Conservation (phyloP, 2,113 vertebrate genomes). For the Thalassarche chlororhynchos region DNA sequence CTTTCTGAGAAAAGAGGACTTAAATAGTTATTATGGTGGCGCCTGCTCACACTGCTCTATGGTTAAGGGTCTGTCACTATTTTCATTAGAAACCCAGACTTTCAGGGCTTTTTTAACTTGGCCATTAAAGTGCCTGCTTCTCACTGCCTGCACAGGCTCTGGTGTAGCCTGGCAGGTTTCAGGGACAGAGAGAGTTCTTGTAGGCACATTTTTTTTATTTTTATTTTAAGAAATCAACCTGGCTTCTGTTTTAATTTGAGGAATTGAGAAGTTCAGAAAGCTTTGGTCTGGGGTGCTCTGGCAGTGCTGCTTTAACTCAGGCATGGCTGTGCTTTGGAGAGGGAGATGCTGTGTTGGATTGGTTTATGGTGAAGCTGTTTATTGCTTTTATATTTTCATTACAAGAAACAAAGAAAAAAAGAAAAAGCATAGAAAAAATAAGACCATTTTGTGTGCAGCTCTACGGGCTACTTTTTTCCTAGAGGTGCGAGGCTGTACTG, state of each 20-base stretch:
- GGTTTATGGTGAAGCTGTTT: neutral
- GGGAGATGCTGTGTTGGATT: neutral
- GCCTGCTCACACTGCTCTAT: neutral
- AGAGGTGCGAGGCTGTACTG: neutral
- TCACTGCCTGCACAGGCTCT: neutral
- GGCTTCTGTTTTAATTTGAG: neutral
- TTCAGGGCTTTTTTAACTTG: conserved; percentile 11
- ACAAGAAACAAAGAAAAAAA: neutral
- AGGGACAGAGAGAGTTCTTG: neutral
- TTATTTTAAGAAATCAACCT: neutral
- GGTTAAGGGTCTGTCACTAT: neutral
- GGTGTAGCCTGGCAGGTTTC: neutral
- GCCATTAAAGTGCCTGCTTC: neutral
- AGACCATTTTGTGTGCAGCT: neutral
- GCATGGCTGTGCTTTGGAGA: neutral
- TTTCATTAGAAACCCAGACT: conserved; percentile 47
- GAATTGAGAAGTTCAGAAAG: neutral
- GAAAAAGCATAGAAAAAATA: fast-evolving
- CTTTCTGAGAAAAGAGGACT: conserved; percentile 61
- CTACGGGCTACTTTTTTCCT: neutral
- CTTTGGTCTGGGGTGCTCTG: neutral
- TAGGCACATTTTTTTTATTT: neutral
- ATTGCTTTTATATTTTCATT: neutral
- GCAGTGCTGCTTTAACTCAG: neutral
- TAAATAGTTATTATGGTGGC: conserved; percentile 63